These are phyloP conservation scores for Limanda limanda DNA, from an alignment of 2,113 vertebrate species.

Conservation along the genomic window DNA sequence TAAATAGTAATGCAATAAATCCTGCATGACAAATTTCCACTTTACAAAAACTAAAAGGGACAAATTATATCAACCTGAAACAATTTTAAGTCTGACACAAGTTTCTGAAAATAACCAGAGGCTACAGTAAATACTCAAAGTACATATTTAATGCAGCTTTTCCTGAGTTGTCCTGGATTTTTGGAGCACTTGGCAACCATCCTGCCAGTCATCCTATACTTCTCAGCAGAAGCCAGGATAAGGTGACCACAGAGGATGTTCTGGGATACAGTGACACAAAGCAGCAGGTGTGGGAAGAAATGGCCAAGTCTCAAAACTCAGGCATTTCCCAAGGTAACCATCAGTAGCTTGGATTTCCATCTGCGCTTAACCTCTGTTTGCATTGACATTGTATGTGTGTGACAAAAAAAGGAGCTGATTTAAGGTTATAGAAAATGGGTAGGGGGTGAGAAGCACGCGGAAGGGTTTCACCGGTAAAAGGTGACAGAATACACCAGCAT, in stretches of 20 bases:
- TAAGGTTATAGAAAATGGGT: not conserved
- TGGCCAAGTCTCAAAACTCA: constrained; percentile 34
- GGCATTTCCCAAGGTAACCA: constrained; percentile 71
- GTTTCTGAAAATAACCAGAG: not conserved
- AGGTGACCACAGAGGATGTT: constrained; percentile 52
- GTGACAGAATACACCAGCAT: not conserved
- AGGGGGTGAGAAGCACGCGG: not conserved
- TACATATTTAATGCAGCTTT: not conserved
- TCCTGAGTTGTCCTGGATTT: not conserved
- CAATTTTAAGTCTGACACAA: not conserved
- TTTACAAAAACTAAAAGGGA: not conserved
- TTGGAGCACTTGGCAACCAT: constrained; percentile 15
- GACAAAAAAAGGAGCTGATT: constrained; percentile 3
- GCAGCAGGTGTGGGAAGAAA: constrained; percentile 73
- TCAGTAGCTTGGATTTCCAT: constrained; percentile 72
- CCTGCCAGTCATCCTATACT: constrained; percentile 29
- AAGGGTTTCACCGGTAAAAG: constrained; percentile 2
- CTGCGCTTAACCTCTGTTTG: constrained; percentile 10
- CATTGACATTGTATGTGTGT: constrained; percentile 13
- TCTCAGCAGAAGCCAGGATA: constrained; percentile 35
- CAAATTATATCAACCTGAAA: not conserved
- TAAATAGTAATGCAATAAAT: constrained; percentile 2
- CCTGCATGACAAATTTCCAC: not conserved
- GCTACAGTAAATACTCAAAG: not conserved
- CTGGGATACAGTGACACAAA: constrained; percentile 66